phyloP scores from a whole-genome alignment of 1,140 invertebrate genomes.

The Magallana angulata region DNA sequence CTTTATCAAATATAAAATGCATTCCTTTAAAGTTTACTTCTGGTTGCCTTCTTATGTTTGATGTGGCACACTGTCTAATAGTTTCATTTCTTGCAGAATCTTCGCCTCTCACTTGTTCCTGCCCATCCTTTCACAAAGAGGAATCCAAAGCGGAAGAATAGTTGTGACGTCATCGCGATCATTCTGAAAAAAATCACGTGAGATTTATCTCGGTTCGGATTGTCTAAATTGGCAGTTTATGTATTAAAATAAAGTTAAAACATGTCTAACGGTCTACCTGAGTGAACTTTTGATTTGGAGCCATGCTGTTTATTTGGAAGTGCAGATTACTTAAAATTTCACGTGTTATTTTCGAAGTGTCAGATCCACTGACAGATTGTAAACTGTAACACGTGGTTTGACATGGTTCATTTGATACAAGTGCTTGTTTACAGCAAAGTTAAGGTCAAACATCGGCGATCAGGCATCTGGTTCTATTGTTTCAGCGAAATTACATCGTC shows the following conservation, averaged over 20 bases:
- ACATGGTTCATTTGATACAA: not conserved
- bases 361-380: too few species aligned
- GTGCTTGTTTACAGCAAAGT: not conserved
- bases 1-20: not conserved
- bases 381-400: not conserved
- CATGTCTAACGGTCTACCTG: too few species aligned
- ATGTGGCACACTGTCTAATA: not conserved
- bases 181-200: conserved; percentile 31
- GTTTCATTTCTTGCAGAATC: not conserved
- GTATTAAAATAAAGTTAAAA: too few species aligned
- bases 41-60: not conserved
- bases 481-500: too few species aligned
- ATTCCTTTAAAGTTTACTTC: not conserved
- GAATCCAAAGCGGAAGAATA: conserved; percentile 23
- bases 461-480: not conserved
- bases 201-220: not conserved
- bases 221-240: too few species aligned
- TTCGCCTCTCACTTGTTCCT: conserved; percentile 5
- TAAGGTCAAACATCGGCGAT: not conserved
- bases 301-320: too few species aligned
- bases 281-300: too few species aligned
- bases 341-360: too few species aligned
- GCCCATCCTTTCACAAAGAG: conserved; percentile 29
- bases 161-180: conserved; percentile 19
- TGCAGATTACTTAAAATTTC: too few species aligned